These are phyloP conservation scores for Acropora yongei DNA, from an alignment of 64 coral and sea anemone species.

Conservation along the genomic window DNA sequence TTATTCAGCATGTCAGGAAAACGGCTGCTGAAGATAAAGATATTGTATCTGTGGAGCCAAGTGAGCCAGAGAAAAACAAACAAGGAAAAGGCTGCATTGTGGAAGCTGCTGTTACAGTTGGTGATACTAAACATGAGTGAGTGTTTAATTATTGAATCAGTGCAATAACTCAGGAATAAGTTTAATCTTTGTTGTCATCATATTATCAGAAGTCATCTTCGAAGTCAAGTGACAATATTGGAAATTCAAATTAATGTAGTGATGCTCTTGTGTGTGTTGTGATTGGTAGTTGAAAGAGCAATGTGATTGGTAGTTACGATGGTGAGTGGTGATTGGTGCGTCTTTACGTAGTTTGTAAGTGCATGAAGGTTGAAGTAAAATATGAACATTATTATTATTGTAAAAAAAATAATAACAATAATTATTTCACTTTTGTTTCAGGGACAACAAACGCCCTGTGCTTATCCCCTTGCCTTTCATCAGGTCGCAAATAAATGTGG, in stretches of 20 bases:
- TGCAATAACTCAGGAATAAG: not conserved
- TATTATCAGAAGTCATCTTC: no score
- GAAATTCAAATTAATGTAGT: no score
- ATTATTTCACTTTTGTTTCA: not conserved
- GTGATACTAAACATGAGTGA: conserved; percentile 24
- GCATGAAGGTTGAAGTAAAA: no score
- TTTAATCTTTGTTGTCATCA: no score
- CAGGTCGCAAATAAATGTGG: conserved; percentile 28
- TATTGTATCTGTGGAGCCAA: not conserved
- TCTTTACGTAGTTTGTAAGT: no score
- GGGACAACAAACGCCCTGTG: conserved; percentile 52
- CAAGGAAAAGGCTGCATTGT: not conserved
- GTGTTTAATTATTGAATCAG: not conserved
- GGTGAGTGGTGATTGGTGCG: no score
- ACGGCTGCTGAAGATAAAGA: not conserved
- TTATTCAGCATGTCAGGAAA: not conserved
- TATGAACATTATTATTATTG: no score
- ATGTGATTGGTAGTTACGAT: no score
- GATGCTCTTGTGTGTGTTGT: no score
- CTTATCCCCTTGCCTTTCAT: conserved; percentile 86
- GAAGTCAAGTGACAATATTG: no score
- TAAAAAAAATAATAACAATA: no score
- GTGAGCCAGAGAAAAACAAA: not conserved
- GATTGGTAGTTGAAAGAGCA: no score
- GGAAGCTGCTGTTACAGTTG: not conserved